These are phyloP conservation scores for Catocala sponsa DNA, from an alignment of 2,888 invertebrate species.

Conservation along the genomic window DNA sequence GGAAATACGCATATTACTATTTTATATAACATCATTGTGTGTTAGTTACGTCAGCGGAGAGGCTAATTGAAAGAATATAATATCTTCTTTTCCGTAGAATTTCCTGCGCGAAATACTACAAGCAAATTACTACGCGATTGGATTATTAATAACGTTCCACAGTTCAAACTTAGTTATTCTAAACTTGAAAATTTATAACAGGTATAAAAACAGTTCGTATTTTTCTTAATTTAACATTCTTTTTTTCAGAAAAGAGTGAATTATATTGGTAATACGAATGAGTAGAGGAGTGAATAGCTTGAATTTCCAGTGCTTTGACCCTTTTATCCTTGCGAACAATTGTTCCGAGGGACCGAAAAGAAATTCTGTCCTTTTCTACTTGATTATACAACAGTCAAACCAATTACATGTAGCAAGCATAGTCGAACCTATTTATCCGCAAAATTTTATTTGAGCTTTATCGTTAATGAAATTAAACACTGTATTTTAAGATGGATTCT, in stretches of 20 bases:
- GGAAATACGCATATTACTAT: too few relatives aligned
- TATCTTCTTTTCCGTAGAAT: too few relatives aligned
- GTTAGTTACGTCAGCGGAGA: too few relatives aligned
- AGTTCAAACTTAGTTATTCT: too few relatives aligned
- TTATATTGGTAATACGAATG: slow-evolving; percentile 25
- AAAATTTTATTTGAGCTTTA: neutral
- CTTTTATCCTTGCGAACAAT: slow-evolving; percentile 44
- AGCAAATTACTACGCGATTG: too few relatives aligned
- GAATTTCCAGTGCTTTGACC: slow-evolving; percentile 46
- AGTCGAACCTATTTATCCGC: neutral
- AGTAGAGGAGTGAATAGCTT: slow-evolving; percentile 34
- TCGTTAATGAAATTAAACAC: neutral
- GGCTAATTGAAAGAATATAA: too few relatives aligned
- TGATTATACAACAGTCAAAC: slow-evolving; percentile 17
- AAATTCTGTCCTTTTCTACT: slow-evolving; percentile 29
- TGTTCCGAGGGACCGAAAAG: slow-evolving; percentile 32
- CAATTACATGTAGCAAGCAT: slow-evolving; percentile 11
- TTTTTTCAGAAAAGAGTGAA: slow-evolving; percentile 12
- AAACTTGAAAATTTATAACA: too few relatives aligned
- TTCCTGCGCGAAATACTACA: too few relatives aligned
- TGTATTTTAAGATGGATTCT: neutral
- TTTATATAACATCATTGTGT: too few relatives aligned
- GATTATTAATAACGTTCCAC: too few relatives aligned
- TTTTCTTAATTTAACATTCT: neutral
- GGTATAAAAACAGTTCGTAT: neutral